These are phyloP conservation scores for Pelobates cultripes DNA, from an alignment of 2,797 vertebrate genomes.

Conservation along the genomic window DNA sequence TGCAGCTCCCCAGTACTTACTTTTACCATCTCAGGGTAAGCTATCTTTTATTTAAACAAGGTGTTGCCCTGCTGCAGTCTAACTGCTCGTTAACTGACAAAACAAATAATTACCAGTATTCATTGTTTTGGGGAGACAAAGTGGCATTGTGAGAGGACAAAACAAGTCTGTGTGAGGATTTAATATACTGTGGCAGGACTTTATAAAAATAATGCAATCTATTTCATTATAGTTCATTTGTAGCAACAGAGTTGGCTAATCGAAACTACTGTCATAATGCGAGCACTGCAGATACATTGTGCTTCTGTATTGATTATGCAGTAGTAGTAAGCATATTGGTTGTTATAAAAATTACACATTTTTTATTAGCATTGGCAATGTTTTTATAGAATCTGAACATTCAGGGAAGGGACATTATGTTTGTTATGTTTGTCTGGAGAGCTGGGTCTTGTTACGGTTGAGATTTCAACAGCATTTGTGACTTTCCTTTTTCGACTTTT, in stretches of 20 bases:
- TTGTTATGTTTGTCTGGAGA: too few relatives aligned
- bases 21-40: too few relatives aligned
- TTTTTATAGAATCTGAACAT: neutral
- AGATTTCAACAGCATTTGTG: too few relatives aligned
- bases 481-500: too few relatives aligned
- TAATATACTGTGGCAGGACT: slow-evolving; percentile 42
- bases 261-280: neutral
- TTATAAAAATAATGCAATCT: slow-evolving; percentile 28
- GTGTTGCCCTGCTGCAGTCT: neutral
- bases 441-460: too few relatives aligned
- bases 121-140: slow-evolving; percentile 19
- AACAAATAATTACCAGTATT: slow-evolving; percentile 21
- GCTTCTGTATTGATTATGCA: neutral
- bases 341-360: neutral
- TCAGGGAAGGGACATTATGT: neutral
- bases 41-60: neutral
- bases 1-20: too few relatives aligned
- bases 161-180: slow-evolving; percentile 18
- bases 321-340: neutral
- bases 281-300: too few relatives aligned
- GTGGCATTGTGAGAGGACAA: slow-evolving; percentile 9
- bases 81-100: slow-evolving; percentile 16
- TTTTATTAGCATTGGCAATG: neutral
- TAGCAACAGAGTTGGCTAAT: slow-evolving; percentile 10
- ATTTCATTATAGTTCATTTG: slow-evolving; percentile 19